Evolutionary conservation across 2,888 invertebrate genomes (phyloP).

Genomic region (Odiellus spinosus): DNA sequence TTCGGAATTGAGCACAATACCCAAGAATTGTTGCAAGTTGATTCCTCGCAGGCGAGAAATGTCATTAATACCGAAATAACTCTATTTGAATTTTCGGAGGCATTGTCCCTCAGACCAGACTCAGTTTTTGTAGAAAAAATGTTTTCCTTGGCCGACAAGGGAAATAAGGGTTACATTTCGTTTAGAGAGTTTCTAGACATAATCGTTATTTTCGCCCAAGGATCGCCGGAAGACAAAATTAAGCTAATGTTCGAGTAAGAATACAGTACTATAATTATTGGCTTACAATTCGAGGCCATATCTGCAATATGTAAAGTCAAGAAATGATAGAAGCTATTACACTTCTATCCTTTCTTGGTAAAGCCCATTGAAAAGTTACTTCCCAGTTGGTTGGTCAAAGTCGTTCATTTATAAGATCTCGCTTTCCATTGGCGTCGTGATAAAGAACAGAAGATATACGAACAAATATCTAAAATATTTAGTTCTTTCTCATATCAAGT

Average conservation of each 20-base stretch:
- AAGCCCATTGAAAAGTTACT: too few relatives aligned
- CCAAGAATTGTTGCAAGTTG: slow-evolving; percentile 11
- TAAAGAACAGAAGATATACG: too few relatives aligned
- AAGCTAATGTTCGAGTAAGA: slow-evolving; percentile 35
- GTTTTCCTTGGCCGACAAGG: slow-evolving; percentile 42
- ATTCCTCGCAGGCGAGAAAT: slow-evolving; percentile 31
- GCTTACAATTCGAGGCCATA: too few relatives aligned
- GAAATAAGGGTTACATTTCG: slow-evolving; percentile 43
- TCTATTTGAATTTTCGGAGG: slow-evolving; percentile 42
- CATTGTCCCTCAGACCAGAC: slow-evolving; percentile 39
- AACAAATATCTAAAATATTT: too few relatives aligned
- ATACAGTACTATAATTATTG: too few relatives aligned
- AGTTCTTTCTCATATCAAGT: too few relatives aligned
- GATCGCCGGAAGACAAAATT: slow-evolving; percentile 36
- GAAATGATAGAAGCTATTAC: too few relatives aligned
- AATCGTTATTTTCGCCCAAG: slow-evolving; percentile 42
- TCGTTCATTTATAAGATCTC: too few relatives aligned
- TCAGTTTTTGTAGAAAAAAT: slow-evolving; percentile 42
- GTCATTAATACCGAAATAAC: slow-evolving; percentile 39
- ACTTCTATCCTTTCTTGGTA: too few relatives aligned
- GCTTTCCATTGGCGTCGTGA: too few relatives aligned
- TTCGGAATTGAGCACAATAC: slow-evolving; percentile 18
- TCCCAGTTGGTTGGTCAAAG: too few relatives aligned
- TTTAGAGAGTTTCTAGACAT: slow-evolving; percentile 45
- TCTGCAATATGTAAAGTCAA: too few relatives aligned